Conservation (phyloP, 2,113 vertebrate genomes). For the Rhinichthys klamathensis region DNA sequence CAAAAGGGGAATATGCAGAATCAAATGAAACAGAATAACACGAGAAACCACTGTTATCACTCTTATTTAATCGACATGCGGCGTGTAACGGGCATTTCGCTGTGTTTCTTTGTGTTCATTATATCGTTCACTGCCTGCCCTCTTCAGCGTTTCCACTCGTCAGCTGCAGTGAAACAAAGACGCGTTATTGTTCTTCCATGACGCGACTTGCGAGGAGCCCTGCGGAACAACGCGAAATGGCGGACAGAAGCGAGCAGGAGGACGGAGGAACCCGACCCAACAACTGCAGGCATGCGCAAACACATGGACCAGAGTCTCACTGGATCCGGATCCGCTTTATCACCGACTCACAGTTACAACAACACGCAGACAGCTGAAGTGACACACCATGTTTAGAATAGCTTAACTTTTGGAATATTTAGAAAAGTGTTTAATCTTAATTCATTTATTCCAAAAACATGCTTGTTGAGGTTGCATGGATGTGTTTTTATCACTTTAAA, state of each 20-base stretch:
- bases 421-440: too few relatives aligned
- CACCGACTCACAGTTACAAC: not conserved
- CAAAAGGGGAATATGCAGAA: not conserved
- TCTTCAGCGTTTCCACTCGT: slow-evolving; percentile 33
- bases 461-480: not conserved
- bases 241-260: slow-evolving; percentile 58
- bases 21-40: not conserved
- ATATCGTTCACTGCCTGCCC: not conserved
- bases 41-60: not conserved
- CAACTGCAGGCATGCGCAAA: slow-evolving; percentile 25
- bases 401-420: not conserved
- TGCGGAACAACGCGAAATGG: slow-evolving; percentile 72
- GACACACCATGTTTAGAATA: not conserved
- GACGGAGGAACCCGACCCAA: slow-evolving; percentile 56
- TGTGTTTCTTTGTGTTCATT: slow-evolving; percentile 8
- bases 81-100: not conserved
- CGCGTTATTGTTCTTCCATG: slow-evolving; percentile 66
- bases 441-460: not conserved
- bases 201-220: slow-evolving; percentile 56
- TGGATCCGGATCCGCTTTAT: slow-evolving; percentile 43
- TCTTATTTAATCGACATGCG: not conserved
- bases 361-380: not conserved
- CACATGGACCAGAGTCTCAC: slow-evolving; percentile 59
- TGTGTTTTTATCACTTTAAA: not conserved
- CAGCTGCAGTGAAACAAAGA: slow-evolving; percentile 46